Evolutionary conservation across 2,113 vertebrate species (phyloP).

Genomic region (Blennius ocellaris): DNA sequence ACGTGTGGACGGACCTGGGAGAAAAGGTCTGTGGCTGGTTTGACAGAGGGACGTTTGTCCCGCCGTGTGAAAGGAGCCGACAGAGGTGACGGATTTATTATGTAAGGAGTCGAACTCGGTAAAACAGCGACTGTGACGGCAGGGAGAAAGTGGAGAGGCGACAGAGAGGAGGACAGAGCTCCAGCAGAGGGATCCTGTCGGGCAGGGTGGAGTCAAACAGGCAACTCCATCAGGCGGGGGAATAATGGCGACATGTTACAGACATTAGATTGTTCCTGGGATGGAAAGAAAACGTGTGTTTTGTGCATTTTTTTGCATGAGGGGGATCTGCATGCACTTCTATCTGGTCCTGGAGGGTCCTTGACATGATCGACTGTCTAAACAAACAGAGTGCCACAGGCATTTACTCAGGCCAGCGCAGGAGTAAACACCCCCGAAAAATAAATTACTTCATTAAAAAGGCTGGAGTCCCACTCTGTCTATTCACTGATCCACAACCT

Average conservation of each 20-base stretch:
- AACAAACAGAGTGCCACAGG: neutral
- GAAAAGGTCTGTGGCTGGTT: neutral
- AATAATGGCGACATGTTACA: neutral
- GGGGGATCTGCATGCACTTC: neutral
- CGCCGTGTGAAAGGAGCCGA: conserved; percentile 8
- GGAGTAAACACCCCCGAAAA: no score
- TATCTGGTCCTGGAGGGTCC: neutral
- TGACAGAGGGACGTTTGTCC: conserved; percentile 24
- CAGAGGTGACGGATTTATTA: conserved; percentile 41
- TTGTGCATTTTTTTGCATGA: neutral
- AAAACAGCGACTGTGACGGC: conserved; percentile 21
- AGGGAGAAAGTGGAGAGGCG: neutral
- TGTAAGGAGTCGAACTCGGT: conserved; percentile 5
- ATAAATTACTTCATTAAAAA: no score
- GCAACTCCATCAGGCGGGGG: neutral
- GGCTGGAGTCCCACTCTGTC: no score
- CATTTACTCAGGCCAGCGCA: no score
- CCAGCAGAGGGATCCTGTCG: neutral
- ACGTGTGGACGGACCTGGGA: conserved; percentile 8
- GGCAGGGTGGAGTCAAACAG: neutral
- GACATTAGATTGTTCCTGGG: neutral
- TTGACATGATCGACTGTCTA: neutral
- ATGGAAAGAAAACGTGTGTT: neutral
- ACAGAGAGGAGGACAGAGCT: conserved; percentile 1
- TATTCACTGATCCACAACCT: no score